phyloP scores from a whole-genome alignment of 2,113 vertebrate genomes.

The Stigmatopora nigra region DNA sequence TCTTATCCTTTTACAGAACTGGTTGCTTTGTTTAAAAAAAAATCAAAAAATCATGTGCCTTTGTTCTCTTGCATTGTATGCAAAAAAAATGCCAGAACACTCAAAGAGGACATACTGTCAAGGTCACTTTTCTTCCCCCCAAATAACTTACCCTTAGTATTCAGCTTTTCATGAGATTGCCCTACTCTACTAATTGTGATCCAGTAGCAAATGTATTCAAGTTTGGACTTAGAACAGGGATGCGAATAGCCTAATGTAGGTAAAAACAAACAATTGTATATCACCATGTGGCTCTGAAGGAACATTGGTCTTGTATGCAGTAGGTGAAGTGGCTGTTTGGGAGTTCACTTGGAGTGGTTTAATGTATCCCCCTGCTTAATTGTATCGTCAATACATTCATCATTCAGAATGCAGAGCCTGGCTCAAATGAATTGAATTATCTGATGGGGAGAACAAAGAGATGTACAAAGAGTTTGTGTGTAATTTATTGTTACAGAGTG shows the following conservation, averaged over 20 bases:
- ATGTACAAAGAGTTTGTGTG: constrained; percentile 72
- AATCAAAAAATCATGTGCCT: too few species aligned
- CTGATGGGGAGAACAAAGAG: constrained; percentile 71
- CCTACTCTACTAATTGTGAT: too few species aligned
- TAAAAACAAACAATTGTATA: constrained; percentile 26
- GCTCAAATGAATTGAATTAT: constrained; percentile 77
- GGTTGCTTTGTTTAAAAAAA: background rate
- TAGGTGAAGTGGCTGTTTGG: constrained; percentile 31
- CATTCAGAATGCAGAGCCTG: constrained; percentile 69
- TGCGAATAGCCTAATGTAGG: constrained; percentile 20
- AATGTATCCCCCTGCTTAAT: constrained; percentile 68
- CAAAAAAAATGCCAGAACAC: background rate
- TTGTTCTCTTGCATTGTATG: too few species aligned
- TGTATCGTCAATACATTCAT: constrained; percentile 72
- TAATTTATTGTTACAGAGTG: constrained; percentile 71
- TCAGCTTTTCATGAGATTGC: too few species aligned
- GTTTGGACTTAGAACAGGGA: constrained; percentile 11
- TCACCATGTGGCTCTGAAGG: constrained; percentile 19
- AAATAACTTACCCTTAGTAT: too few species aligned
- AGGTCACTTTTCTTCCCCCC: background rate
- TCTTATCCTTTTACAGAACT: background rate
- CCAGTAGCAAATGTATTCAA: background rate
- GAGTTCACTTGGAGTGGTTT: constrained; percentile 45
- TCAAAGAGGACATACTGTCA: background rate
- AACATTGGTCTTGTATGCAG: constrained; percentile 28